Conservation (phyloP, 1,140 invertebrate species). For the Sesamia nonagrioides region DNA sequence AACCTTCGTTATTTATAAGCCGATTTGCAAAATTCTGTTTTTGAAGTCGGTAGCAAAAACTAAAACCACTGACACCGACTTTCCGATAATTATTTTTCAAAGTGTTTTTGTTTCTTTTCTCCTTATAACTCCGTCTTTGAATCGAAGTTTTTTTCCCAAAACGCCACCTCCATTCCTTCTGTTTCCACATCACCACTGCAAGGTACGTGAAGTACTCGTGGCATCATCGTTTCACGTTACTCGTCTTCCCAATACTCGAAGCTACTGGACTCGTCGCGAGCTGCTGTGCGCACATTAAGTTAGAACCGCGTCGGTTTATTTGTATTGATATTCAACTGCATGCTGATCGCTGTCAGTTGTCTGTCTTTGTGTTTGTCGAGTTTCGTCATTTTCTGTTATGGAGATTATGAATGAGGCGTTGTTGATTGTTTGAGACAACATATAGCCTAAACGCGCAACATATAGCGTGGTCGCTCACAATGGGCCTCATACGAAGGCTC, state of each 20-base stretch:
- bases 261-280: not conserved
- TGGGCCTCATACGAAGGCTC: too few species aligned
- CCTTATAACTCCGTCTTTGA: not conserved
- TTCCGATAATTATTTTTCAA: too few species aligned
- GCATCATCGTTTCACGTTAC: not conserved
- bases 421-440: too few species aligned
- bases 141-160: not conserved
- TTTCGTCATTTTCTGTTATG: too few species aligned
- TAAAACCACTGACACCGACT: too few species aligned
- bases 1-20: too few species aligned
- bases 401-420: too few species aligned
- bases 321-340: not conserved
- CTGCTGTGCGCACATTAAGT: not conserved
- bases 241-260: not conserved
- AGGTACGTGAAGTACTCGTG: not conserved
- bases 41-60: too few species aligned
- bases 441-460: too few species aligned
- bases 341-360: not conserved
- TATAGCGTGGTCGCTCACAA: too few species aligned
- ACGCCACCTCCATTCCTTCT: not conserved
- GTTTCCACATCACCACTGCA: not conserved
- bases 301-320: not conserved
- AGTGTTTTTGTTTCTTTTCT: not conserved
- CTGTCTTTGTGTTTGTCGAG: too few species aligned
- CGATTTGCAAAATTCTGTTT: too few species aligned